Evolutionary conservation across 2,113 vertebrate species (phyloP), one percentile per base, ranked within the genome.

Genomic region (Suncus etruscus): DNA sequence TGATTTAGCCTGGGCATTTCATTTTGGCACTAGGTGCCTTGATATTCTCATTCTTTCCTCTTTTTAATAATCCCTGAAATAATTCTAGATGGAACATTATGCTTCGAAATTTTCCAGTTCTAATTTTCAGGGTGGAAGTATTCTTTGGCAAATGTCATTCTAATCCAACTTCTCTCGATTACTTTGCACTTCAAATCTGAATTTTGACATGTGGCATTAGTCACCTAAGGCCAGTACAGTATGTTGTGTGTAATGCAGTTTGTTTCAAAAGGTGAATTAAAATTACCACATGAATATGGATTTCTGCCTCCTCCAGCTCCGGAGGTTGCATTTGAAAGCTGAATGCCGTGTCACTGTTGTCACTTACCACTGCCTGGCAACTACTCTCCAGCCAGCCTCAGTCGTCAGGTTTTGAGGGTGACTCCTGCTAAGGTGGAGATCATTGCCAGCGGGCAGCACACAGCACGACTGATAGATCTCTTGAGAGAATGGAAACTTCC

Each of bases 101-200:
- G 45, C 27, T 65, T 70, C 75, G 75, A 6, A 47, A n/a, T 76
- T 85, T 83, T 82, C 75, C 61, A 11, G 0, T 87, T 86, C 79
- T 79, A 14, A 76, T 82, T 91, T 93, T 86, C 91, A 76, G 78
- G 87, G 32, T 74, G 18, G 54, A 91, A 81, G 14, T 47, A 65
- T 6, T 76, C 24, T 84, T 83, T 54, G 68, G 48, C 39, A 72
- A 39, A 70, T 72, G 22, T 72, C 86, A n/a, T 0, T 83, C 50
- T 86, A 20, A 72, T 85, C 81, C 79, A 24, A 6, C 25, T 39
- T 92, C 77, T 87, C 66, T 80, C 73, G 69, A 51, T 75, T 51
- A 76, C 32, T 74, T 85, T 58, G 54, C 83, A 22, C 3, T 3
- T 75, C 47, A 27, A n/a, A 58, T 11, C 75, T 10, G 51, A 69